Evolutionary conservation across 64 coral and sea anemone genomes (phyloP), one percentile per base, ranked within the genome.

Genomic region (Astreopora myriophthalma): DNA sequence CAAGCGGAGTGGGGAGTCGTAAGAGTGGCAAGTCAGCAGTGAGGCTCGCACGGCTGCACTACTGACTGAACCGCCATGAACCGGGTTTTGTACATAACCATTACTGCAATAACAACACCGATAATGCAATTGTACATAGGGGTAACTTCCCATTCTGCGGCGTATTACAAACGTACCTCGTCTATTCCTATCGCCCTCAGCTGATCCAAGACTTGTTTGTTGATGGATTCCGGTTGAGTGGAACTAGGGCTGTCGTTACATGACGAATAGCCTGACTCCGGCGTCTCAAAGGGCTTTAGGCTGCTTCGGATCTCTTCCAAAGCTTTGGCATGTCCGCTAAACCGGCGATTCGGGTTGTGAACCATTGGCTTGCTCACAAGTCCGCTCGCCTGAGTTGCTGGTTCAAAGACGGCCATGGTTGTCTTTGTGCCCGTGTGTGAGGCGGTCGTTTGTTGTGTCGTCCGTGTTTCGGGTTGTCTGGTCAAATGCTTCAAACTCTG

Each of bases 251-350:
- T 74, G 61, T 97, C 95, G n/a, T 92, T 87, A 44, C 91, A 94
- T 0, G 95, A 97, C n/a, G 95, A 97, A 77, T 97, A 97, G 5
- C 95, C 95, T 0, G 95, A 97, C 29, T 97, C 95, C 7, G 86
- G 86, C 8, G 95, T 55, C 22, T 81, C 95, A 49, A 89, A 93
- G 9, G 95, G 95, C 48, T 97, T 92, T 72, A 97, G 66, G 71
- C 91, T 93, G 69, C 68, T 97, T 61, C 92, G 39, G 24, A 97
- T 97, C 52, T 97, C 86, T 39, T 87, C 95, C 8, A 97, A 61
- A 80, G 92, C 85, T 34, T 74, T 79, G 3, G 91, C 95, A 36
- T 91, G 80, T 62, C 66, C 76, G 90, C 92, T 97, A 36, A 79
- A 80, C 25, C 92, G 75, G 0, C 92, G 92, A 36, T 29, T 93